phyloP scores from a whole-genome alignment of 2,113 vertebrate genomes.

The Oceanites oceanicus region DNA sequence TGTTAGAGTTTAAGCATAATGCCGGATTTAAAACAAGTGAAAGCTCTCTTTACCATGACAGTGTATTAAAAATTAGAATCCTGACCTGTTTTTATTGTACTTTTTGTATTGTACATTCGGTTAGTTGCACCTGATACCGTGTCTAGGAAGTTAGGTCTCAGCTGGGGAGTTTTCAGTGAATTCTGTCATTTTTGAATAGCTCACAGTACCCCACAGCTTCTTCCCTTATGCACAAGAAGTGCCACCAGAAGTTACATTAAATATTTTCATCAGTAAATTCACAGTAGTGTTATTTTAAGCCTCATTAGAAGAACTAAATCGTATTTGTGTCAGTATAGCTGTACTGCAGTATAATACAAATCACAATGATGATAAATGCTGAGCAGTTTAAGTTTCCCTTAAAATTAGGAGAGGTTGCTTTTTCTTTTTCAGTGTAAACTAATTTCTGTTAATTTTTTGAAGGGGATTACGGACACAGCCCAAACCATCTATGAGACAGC shows the following conservation, averaged over 20 bases:
- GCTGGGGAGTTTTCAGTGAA: background rate
- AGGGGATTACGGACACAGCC: conserved; percentile 96
- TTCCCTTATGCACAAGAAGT: background rate
- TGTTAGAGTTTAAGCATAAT: background rate
- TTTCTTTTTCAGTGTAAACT: background rate
- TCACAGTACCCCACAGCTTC: background rate
- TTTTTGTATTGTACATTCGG: background rate
- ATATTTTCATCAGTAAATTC: background rate
- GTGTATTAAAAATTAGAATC: background rate
- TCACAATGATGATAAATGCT: background rate
- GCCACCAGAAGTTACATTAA: background rate
- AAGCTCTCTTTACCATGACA: background rate
- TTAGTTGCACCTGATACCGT: background rate
- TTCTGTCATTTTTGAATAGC: background rate
- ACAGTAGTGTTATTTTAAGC: background rate
- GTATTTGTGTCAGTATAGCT: background rate
- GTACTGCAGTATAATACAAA: background rate
- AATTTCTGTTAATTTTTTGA: background rate
- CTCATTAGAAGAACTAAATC: background rate
- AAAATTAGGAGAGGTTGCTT: background rate
- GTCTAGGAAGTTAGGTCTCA: background rate
- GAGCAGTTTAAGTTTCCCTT: background rate
- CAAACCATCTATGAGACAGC: conserved; percentile 96
- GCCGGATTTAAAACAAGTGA: background rate
- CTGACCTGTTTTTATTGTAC: background rate